These are phyloP conservation scores for Sorex araneus DNA, from an alignment of 2,113 vertebrate genomes.

Conservation along the genomic window DNA sequence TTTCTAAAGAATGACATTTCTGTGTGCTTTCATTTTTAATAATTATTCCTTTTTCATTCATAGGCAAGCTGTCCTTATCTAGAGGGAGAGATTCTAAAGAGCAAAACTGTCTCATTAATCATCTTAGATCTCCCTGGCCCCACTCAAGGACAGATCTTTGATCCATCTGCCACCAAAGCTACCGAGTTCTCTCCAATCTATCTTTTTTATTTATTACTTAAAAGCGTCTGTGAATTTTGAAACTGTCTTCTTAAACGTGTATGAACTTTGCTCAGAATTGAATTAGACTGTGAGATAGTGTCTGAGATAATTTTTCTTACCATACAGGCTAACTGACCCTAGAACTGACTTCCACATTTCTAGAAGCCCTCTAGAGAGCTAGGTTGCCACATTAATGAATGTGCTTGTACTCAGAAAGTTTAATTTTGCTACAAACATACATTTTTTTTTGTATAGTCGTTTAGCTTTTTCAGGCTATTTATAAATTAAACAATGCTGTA, in stretches of 20 bases:
- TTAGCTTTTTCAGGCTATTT: not conserved
- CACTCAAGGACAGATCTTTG: not conserved
- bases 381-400: not conserved
- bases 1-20: not conserved
- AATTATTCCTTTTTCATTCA: constrained; percentile 42
- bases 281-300: not conserved
- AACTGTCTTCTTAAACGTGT: not conserved
- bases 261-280: not conserved
- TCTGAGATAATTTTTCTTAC: not conserved
- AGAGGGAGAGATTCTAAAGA: not conserved
- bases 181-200: not conserved
- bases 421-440: constrained; percentile 24
- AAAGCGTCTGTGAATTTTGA: not conserved
- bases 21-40: not conserved
- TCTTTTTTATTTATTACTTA: constrained; percentile 25
- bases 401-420: not conserved
- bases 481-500: constrained; percentile 42
- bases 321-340: not conserved
- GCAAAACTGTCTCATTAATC: not conserved
- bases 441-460: not conserved
- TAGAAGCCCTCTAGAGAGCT: not conserved
- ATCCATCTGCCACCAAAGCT: not conserved
- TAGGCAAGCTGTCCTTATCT: not conserved
- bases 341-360: not conserved
- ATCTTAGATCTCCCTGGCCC: not conserved